Percentiles rank a stretch among this genome's conserved stretches.
These are phyloP conservation scores for Cathartes aura DNA, from an alignment of 2,113 vertebrate species.

Conservation along the genomic window DNA sequence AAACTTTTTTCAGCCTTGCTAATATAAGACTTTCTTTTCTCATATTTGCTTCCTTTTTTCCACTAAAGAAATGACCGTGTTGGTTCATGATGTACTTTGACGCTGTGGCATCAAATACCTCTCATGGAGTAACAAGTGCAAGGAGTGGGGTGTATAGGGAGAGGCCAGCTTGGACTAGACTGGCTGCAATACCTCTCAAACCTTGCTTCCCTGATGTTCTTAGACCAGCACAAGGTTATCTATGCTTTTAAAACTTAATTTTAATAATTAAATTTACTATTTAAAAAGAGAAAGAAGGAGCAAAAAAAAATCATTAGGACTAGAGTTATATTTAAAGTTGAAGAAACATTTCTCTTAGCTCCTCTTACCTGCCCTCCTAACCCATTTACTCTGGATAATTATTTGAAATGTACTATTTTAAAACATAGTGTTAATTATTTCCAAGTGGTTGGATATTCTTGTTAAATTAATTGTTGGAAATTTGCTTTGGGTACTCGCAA, in stretches of 20 bases:
- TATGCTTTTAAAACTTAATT: neutral
- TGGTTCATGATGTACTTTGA: neutral
- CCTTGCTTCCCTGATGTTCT: neutral
- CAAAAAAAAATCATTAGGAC: neutral
- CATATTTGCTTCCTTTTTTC: neutral
- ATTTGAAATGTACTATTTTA: conserved; percentile 14
- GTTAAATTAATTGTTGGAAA: neutral
- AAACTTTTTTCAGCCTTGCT: neutral
- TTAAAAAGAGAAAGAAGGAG: neutral
- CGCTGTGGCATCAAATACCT: neutral
- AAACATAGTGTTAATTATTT: conserved; percentile 12
- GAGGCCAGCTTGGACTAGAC: neutral
- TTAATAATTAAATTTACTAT: neutral
- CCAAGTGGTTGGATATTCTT: neutral
- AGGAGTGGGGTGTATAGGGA: neutral
- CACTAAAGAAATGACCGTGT: neutral
- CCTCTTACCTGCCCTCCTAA: neutral
- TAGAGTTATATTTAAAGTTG: neutral
- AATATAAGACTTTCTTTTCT: conserved; percentile 39
- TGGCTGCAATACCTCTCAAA: neutral
- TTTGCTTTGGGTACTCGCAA: neutral
- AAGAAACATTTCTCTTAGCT: neutral
- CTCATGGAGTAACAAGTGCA: neutral
- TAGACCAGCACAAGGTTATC: neutral
- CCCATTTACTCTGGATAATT: neutral